These are phyloP conservation scores for Pomacea canaliculata DNA, from an alignment of 2,888 invertebrate species.

Conservation along the genomic window DNA sequence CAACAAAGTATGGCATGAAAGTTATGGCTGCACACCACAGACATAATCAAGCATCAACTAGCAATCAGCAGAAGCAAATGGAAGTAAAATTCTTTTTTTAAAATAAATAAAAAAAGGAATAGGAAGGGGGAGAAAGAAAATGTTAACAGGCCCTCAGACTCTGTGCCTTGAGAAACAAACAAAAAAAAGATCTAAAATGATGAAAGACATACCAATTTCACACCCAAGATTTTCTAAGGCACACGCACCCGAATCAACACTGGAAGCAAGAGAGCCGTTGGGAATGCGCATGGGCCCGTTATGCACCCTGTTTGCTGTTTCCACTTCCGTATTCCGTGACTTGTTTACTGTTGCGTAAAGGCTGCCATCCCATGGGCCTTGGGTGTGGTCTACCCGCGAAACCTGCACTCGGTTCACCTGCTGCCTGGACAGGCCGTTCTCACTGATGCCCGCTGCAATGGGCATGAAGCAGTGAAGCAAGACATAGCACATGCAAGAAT, in stretches of 20 bases:
- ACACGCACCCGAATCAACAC: constrained; percentile 88
- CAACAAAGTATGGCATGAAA: too few species aligned
- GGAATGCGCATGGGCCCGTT: constrained; percentile 52
- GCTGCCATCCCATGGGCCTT: constrained; percentile 82
- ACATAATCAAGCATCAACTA: neutral
- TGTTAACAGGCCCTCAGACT: too few species aligned
- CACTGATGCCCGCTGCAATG: constrained; percentile 48
- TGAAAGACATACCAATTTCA: too few species aligned
- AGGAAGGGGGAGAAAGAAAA: too few species aligned
- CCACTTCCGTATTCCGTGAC: constrained; percentile 45
- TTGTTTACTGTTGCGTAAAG: constrained; percentile 80
- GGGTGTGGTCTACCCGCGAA: constrained; percentile 36
- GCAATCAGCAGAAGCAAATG: neutral
- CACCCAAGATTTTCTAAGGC: too few species aligned
- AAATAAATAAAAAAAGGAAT: neutral
- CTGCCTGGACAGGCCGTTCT: constrained; percentile 46
- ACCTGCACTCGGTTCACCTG: constrained; percentile 5
- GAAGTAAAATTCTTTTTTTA: neutral
- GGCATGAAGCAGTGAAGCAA: constrained; percentile 9
- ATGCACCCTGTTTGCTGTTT: constrained; percentile 21
- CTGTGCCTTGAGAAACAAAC: too few species aligned
- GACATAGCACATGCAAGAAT: neutral
- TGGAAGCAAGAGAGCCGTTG: constrained; percentile 79
- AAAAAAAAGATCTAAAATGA: too few species aligned
- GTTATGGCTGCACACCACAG: neutral